Evolutionary conservation across 2,113 vertebrate genomes (phyloP).

Genomic region (Ahaetulla prasina): DNA sequence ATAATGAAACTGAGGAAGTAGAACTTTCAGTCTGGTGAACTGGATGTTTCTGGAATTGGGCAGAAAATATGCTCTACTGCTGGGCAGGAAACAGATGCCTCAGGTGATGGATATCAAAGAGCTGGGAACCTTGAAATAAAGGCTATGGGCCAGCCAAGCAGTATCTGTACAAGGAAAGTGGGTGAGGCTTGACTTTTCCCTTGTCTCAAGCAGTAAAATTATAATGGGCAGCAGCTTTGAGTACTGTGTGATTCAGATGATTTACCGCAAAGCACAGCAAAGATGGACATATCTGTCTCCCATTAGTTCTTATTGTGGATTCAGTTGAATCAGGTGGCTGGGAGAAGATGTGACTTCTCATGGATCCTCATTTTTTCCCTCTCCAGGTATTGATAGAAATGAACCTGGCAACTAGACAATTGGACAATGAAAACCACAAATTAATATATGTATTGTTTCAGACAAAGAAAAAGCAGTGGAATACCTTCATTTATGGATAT

Average conservation of each 20-base stretch:
- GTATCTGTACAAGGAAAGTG: not conserved
- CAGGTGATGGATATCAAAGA: not conserved
- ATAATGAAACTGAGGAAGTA: not conserved
- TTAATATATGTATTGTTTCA: not conserved
- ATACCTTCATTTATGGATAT: not conserved
- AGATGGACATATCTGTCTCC: not conserved
- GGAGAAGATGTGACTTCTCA: not conserved
- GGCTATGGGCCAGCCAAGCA: not conserved
- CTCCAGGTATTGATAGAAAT: not conserved
- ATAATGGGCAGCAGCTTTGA: not conserved
- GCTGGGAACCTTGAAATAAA: not conserved
- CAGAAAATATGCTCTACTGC: not conserved
- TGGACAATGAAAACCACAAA: not conserved
- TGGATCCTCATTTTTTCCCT: not conserved
- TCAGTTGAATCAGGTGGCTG: not conserved
- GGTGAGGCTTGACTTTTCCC: not conserved
- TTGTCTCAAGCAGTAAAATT: not conserved
- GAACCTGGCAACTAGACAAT: not conserved
- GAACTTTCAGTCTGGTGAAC: not conserved
- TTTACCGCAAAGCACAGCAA: not conserved
- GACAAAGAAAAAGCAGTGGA: not conserved
- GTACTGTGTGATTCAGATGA: not conserved
- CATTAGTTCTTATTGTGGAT: not conserved
- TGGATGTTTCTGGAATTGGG: not conserved
- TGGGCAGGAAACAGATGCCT: not conserved